phyloP scores from a whole-genome alignment of 2,888 invertebrate species.

The Uropetala carovei region DNA sequence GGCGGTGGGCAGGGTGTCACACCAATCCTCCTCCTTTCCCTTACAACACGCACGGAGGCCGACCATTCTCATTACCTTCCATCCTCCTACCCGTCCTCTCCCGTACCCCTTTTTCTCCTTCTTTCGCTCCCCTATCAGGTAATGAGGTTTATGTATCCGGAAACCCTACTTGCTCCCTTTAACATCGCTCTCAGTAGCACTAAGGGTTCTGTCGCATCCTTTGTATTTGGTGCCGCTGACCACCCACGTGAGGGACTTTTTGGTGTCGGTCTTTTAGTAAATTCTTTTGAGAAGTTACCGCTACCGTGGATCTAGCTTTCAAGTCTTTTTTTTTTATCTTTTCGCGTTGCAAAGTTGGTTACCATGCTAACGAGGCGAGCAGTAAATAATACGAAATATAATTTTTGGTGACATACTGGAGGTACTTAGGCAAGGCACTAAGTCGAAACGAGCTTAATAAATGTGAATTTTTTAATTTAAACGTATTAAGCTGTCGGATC shows the following conservation, averaged over 20 bases:
- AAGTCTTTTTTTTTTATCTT: no score
- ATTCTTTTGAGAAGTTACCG: no score
- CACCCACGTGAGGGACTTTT: slow-evolving; percentile 14
- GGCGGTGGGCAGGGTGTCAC: background rate
- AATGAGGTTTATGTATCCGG: background rate
- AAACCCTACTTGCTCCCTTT: slow-evolving; percentile 29
- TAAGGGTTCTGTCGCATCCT: background rate
- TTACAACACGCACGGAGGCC: slow-evolving; percentile 10
- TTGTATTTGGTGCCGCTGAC: background rate
- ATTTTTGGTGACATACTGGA: no score
- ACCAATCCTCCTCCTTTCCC: slow-evolving; percentile 39
- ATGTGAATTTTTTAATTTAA: no score
- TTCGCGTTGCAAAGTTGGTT: no score
- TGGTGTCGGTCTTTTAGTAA: background rate
- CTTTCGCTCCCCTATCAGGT: background rate
- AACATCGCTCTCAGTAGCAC: background rate
- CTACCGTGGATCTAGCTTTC: no score
- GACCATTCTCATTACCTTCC: background rate
- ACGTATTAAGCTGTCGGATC: no score
- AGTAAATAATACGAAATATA: no score
- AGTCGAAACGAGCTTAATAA: no score
- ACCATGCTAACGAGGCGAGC: no score
- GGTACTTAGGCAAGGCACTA: no score
- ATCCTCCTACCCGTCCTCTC: background rate
- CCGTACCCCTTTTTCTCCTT: background rate